phyloP scores from a whole-genome alignment of 2,113 vertebrate genomes.

The Dinomys branickii region DNA sequence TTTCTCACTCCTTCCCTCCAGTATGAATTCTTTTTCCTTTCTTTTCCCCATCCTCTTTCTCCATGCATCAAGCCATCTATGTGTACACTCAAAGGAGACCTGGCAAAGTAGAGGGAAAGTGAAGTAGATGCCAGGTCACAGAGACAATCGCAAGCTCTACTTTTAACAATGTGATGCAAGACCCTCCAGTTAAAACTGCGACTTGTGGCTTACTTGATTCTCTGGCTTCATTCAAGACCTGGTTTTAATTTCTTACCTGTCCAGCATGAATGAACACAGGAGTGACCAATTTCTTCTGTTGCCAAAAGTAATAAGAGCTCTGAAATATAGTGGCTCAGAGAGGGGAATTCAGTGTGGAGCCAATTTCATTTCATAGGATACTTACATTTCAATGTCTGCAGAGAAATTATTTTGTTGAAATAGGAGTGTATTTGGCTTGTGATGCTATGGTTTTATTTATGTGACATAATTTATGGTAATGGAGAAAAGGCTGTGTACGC shows the following conservation, averaged over 20 bases:
- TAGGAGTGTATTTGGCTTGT: slow-evolving; percentile 29
- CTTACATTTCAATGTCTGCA: slow-evolving; percentile 50
- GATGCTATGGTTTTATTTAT: slow-evolving; percentile 56
- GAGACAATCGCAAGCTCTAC: background rate
- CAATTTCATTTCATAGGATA: slow-evolving; percentile 31
- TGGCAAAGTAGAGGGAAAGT: background rate
- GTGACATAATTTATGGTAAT: background rate
- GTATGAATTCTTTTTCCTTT: background rate
- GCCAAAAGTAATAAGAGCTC: slow-evolving; percentile 43
- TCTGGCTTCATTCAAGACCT: background rate
- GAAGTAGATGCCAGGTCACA: background rate
- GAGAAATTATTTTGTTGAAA: slow-evolving; percentile 52
- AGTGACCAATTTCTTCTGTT: background rate
- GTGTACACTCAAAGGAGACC: background rate
- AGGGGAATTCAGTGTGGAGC: slow-evolving; percentile 1
- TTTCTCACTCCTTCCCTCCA: background rate
- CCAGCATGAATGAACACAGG: background rate
- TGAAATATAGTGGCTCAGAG: background rate
- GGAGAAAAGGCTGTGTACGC: background rate
- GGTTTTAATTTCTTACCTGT: background rate
- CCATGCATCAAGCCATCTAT: background rate
- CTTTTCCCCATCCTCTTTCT: background rate
- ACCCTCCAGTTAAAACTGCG: background rate
- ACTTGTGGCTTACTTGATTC: background rate
- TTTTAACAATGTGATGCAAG: background rate